A percentile compares a stretch with the other conserved stretches of the same genome.
phyloP scores from a whole-genome alignment of 1,140 invertebrate genomes.

The Drosophila parvula region DNA sequence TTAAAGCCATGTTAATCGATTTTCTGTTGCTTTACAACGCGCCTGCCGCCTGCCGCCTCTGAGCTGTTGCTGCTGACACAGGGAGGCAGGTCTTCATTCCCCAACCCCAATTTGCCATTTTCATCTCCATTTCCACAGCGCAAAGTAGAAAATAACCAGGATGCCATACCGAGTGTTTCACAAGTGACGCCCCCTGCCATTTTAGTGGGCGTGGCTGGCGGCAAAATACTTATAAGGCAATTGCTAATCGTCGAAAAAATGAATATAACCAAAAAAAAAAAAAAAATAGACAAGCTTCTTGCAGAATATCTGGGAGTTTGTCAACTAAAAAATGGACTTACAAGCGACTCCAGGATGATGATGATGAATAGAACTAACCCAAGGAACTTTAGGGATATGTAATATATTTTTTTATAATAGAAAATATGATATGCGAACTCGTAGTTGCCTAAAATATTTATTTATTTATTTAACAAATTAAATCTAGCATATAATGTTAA shows the following conservation, averaged over 20 bases:
- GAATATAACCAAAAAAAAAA: too few species aligned
- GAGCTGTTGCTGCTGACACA: conserved; percentile 54
- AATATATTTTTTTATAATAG: too few species aligned
- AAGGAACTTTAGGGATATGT: too few species aligned
- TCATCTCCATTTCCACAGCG: conserved; percentile 3
- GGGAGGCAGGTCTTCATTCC: background rate
- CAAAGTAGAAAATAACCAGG: conserved; percentile 67
- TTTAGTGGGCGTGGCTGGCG: conserved; percentile 15
- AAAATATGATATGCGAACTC: too few species aligned
- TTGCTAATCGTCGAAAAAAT: conserved; percentile 29
- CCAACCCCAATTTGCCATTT: background rate
- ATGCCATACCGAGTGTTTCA: conserved; percentile 40
- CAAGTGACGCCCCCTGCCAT: conserved; percentile 12
- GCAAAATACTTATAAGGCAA: conserved; percentile 25
- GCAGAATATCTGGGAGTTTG: background rate
- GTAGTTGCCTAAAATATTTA: background rate
- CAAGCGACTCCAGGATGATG: too few species aligned
- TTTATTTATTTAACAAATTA: too few species aligned
- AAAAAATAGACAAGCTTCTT: background rate
- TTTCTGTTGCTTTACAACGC: conserved; percentile 67
- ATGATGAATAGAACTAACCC: too few species aligned
- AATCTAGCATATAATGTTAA: too few species aligned
- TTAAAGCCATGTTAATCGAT: conserved; percentile 78
- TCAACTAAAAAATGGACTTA: background rate
- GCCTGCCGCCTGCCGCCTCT: conserved; percentile 11